Percentiles rank a stretch among this genome's conserved stretches.
Evolutionary conservation across 2,888 invertebrate species (phyloP).

Genomic region (Petrolisthes manimaculis): DNA sequence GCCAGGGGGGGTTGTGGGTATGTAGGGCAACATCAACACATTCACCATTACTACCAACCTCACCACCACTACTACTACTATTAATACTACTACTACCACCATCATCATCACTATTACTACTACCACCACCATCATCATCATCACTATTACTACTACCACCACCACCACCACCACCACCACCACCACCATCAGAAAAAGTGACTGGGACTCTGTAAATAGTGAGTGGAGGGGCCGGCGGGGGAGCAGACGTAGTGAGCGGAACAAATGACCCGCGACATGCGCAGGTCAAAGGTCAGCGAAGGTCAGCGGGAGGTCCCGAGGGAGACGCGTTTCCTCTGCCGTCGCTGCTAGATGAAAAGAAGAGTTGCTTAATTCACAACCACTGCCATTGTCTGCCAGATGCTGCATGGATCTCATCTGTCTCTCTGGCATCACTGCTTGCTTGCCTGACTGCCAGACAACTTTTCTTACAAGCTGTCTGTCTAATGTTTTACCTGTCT

Average conservation of each 20-base stretch:
- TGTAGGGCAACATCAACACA: neutral
- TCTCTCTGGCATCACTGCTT: no score
- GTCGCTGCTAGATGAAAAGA: slow-evolving; percentile 3
- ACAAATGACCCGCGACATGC: slow-evolving; percentile 47
- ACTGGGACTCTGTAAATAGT: neutral
- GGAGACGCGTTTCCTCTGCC: neutral
- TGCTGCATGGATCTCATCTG: neutral
- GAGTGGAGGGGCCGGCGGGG: slow-evolving; percentile 4
- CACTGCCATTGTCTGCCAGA: neutral
- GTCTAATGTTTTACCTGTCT: no score
- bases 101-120: no score
- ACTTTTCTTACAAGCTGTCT: no score
- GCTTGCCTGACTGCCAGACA: no score
- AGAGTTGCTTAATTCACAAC: neutral
- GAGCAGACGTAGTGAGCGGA: slow-evolving; percentile 47
- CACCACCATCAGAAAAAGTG: neutral
- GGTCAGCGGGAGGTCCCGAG: slow-evolving; percentile 8
- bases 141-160: no score
- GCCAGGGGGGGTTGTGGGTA: neutral
- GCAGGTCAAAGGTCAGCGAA: slow-evolving; percentile 23
- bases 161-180: no score
- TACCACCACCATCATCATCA: no score
- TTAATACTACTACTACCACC: no score
- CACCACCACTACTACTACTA: no score
- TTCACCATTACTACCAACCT: neutral